These are phyloP conservation scores for Galaxias olidus DNA, from an alignment of 2,797 vertebrate genomes.

Conservation along the genomic window DNA sequence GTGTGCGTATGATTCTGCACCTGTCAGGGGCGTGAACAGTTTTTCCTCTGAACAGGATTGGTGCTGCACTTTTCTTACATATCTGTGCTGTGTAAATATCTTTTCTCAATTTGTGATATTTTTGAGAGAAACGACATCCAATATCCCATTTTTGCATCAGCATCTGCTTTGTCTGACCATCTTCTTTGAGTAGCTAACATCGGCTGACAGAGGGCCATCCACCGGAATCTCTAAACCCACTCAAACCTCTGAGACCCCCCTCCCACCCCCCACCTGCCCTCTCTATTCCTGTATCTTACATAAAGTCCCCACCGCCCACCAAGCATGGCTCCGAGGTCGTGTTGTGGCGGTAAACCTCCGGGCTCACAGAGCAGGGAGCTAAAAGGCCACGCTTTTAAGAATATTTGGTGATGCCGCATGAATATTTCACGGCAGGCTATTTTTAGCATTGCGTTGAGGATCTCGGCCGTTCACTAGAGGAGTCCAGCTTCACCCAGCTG, in stretches of 20 bases:
- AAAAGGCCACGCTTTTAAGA: conserved; percentile 58
- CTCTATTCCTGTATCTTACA: conserved; percentile 28
- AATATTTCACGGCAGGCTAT: conserved; percentile 70
- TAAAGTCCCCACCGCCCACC: not conserved
- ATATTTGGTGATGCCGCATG: conserved; percentile 62
- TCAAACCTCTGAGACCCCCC: not conserved
- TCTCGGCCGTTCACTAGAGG: conserved; percentile 37
- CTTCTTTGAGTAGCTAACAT: too few species aligned
- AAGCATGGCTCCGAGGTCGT: too few species aligned
- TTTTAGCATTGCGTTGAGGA: conserved; percentile 57
- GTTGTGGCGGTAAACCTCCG: conserved; percentile 31
- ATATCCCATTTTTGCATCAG: too few species aligned
- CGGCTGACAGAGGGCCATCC: too few species aligned
- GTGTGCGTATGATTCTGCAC: conserved; percentile 53
- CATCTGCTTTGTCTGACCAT: too few species aligned
- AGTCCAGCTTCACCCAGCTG: conserved; percentile 34
- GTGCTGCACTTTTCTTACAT: not conserved
- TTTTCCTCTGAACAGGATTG: not conserved
- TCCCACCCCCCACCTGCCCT: conserved; percentile 38
- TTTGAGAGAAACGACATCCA: too few species aligned
- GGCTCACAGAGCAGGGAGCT: conserved; percentile 40
- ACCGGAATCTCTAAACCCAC: too few species aligned
- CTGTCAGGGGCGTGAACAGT: conserved; percentile 51
- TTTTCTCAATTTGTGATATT: conserved; percentile 4
- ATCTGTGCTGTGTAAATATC: not conserved